Evolutionary conservation across 2,797 vertebrate species (phyloP).

Genomic region (Helicolenus hilgendorfi): DNA sequence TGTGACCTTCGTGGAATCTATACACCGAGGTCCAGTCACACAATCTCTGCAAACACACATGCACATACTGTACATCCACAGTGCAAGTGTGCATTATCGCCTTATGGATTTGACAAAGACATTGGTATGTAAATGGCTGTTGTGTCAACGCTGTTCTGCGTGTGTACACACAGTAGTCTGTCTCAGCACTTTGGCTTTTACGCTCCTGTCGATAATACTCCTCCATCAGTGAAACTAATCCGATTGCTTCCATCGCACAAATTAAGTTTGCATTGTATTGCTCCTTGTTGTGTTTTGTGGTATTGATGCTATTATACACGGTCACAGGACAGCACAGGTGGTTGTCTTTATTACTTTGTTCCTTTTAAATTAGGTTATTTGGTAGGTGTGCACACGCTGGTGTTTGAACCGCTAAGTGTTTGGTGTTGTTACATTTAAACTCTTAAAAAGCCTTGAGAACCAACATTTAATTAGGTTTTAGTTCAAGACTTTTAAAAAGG

Average conservation of each 20-base stretch:
- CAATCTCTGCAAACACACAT: conserved; percentile 55
- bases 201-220: conserved; percentile 45
- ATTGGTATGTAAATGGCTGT: conserved; percentile 60
- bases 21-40: conserved; percentile 30
- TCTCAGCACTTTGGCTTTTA: conserved; percentile 73
- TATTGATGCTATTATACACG: neutral
- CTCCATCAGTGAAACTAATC: conserved; percentile 57
- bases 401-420: too few species aligned
- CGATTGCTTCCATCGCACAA: conserved; percentile 44
- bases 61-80: conserved; percentile 17
- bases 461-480: neutral
- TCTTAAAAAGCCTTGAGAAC: neutral
- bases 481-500: neutral
- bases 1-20: conserved; percentile 71
- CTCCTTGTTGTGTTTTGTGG: conserved; percentile 19
- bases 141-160: conserved; percentile 52
- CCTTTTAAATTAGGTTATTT: conserved; percentile 15
- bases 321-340: neutral
- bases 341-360: conserved; percentile 15
- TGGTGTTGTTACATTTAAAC: neutral
- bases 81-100: conserved; percentile 48
- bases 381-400: neutral
- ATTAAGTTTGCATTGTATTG: conserved; percentile 58
- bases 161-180: conserved; percentile 44
- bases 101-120: conserved; percentile 71